These are phyloP conservation scores for Phortica magna DNA, from an alignment of 2,888 invertebrate genomes.

Conservation along the genomic window DNA sequence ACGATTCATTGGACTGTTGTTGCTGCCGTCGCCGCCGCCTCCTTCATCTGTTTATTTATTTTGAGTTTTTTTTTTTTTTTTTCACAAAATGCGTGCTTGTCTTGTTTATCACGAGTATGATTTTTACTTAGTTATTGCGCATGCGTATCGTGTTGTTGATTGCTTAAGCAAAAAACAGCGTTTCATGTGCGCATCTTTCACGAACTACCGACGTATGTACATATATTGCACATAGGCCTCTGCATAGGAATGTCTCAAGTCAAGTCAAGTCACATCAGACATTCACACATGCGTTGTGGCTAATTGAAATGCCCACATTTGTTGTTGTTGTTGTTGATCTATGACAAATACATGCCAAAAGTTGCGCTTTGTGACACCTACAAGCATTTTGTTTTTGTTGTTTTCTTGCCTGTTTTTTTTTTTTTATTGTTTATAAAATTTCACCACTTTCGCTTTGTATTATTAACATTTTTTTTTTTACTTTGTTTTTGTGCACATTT, in stretches of 20 bases:
- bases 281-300: not conserved
- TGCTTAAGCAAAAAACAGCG: not conserved
- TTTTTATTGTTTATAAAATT: not conserved
- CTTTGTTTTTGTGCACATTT: not conserved
- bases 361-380: not conserved
- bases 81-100: slow-evolving; percentile 9
- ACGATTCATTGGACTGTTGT: slow-evolving; percentile 11
- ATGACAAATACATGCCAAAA: not conserved
- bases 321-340: not conserved
- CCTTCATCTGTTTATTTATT: not conserved
- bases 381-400: no score
- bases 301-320: not conserved
- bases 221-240: not conserved
- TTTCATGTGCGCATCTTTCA: not conserved
- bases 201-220: not conserved
- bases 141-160: slow-evolving; percentile 8
- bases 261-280: not conserved
- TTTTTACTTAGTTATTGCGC: slow-evolving; percentile 17
- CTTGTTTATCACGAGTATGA: slow-evolving; percentile 13
- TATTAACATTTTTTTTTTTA: not conserved
- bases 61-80: not conserved
- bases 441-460: not conserved
- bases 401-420: no score
- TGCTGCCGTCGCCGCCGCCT: not conserved
- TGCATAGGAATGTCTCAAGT: not conserved